Base-by-base conservation (phyloP, 2,113 vertebrate species). In the Thunnus thynnus region DNA sequence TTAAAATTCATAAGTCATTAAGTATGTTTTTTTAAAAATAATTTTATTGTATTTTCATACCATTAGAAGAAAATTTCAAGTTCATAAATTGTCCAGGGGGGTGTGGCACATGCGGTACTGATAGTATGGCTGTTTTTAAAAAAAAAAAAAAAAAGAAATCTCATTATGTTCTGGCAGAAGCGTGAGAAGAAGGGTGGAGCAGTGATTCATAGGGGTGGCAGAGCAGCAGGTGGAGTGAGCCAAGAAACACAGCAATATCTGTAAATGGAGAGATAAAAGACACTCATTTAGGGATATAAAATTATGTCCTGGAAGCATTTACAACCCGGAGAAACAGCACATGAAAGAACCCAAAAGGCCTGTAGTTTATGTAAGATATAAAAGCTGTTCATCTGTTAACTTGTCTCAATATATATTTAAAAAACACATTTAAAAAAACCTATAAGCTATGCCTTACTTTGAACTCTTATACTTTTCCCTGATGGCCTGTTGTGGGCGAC, bases 401-500 rank as follows among this genome's bases (percentile, higher is more conserved):
- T 2, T 61, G 41, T 47, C 18, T 32, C 13, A 73, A 51, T 20
- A 5, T 27, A 46, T 10, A 48, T 67, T 41, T 36, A 20, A 47
- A 36, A 25, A 51, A 13, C 32, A 6, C 4, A 36, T 36, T 36
- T 22, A 22, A 36, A 7, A 36, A 36, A 36, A 36, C 5, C 17
- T 56, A 36, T 17, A 20, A 48, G 48, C 57, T 44, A 62, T 0
- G 0, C 3, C 84, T 96, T 93, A 99, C 97, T 95, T 97, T 10
- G 95, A 87, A 64, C 84, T 86, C 87, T 93, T 97, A 77, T 97
- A 99, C 67, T 98, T 99, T 57, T 97, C 95, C 75, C 93, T 94
- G 83, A 98, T 95, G 0, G 97, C 96, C 88, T 97, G 96, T 71
- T 98, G 96, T 18, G 96, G 95, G 13, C 80, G 91, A 74, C 64